Conservation (phyloP, 1,140 invertebrate species). For the Danaus melanippus region DNA sequence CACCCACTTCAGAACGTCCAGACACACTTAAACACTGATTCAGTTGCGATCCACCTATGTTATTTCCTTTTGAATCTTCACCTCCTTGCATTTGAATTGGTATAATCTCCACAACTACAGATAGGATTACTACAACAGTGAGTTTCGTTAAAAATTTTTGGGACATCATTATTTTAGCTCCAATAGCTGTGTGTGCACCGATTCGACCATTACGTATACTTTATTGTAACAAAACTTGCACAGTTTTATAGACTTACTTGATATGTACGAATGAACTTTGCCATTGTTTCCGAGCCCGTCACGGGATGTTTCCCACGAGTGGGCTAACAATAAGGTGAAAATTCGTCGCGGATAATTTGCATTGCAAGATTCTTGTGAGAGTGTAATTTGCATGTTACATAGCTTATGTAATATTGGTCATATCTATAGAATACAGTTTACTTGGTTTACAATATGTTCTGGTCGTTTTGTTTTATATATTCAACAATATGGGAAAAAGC, state of each 20-base stretch:
- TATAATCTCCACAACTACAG: constrained; percentile 36
- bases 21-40: constrained; percentile 71
- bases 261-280: constrained; percentile 66
- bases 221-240: constrained; percentile 36
- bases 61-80: constrained; percentile 47
- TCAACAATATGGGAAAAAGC: too few species aligned
- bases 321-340: constrained; percentile 62
- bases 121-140: constrained; percentile 26
- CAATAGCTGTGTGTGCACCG: constrained; percentile 22
- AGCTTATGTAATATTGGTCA: constrained; percentile 22
- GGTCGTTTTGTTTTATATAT: too few species aligned
- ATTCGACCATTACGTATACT: constrained; percentile 45
- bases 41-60: constrained; percentile 42
- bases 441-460: too few species aligned
- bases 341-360: constrained; percentile 58
- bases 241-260: constrained; percentile 65
- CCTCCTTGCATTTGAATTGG: constrained; percentile 53
- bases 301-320: constrained; percentile 54
- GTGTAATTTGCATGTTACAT: constrained; percentile 38
- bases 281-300: constrained; percentile 62
- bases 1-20: constrained; percentile 55
- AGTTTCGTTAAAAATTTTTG: constrained; percentile 8
- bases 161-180: constrained; percentile 10
- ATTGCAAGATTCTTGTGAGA: constrained; percentile 27
- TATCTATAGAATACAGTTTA: too few species aligned